Evolutionary conservation across 2,888 invertebrate species (phyloP).

Genomic region (Caenorhabditis sp.): DNA sequence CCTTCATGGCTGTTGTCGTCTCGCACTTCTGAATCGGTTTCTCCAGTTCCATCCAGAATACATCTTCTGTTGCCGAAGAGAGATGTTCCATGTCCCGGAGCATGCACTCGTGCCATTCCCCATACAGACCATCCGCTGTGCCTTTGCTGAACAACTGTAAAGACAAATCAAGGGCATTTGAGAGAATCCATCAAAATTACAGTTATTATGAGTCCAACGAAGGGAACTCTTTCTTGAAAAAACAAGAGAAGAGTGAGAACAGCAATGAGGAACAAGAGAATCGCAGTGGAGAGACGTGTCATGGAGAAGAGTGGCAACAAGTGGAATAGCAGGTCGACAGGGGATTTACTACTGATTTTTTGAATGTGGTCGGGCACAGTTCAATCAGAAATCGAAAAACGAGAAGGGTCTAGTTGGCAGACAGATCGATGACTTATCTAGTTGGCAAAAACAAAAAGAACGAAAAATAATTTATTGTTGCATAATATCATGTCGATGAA

Average conservation of each 20-base stretch:
- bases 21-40: conserved; percentile 40
- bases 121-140: conserved; percentile 1
- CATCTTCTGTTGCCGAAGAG: conserved; percentile 3
- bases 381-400: not conserved
- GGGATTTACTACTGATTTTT: conserved; percentile 36
- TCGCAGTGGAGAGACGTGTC: conserved; percentile 25
- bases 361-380: conserved; percentile 10
- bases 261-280: conserved; percentile 13
- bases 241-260: conserved; percentile 5
- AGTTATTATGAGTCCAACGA: conserved; percentile 4
- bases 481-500: conserved; percentile 9
- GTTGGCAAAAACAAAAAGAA: not conserved
- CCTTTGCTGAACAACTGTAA: conserved; percentile 23
- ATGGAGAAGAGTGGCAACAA: conserved; percentile 9
- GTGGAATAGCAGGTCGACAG: conserved; percentile 23
- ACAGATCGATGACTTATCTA: not conserved
- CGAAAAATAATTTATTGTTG: conserved; percentile 8
- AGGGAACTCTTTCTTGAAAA: conserved; percentile 3
- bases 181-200: too few relatives aligned
- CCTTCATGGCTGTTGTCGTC: not conserved
- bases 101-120: conserved; percentile 43
- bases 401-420: not conserved
- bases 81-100: conserved; percentile 3
- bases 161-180: not conserved
- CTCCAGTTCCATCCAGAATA: conserved; percentile 37